Base-by-base conservation (phyloP, 1,140 invertebrate genomes). In the Drosophila pectinifera region DNA sequence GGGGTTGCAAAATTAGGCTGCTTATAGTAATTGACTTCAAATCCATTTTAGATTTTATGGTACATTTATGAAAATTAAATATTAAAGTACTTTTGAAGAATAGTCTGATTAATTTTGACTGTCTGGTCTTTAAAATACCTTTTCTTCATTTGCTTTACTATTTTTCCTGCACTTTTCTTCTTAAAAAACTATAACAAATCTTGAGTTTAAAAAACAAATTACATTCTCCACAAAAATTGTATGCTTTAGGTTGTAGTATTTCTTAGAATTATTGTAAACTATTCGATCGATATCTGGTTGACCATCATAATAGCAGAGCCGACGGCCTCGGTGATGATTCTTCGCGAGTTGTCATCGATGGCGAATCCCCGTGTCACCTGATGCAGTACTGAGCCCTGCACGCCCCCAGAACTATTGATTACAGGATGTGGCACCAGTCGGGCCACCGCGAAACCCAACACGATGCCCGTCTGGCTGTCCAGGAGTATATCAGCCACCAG, bases 291-390 rank as follows among this genome's bases (percentile, higher is more conserved):
- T 5, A 28, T 22, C 3, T 63, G 38, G 3, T 43, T 64, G 1
- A 43, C 28, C 28, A 4, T 0, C 3, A 22, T 16, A 5, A 62
- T 34, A 1, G 22, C 10, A 4, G 22, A 2, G 5, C 41, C 16
- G 3, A 43, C 13, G 11, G 26, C 42, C 7, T 67, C 31, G n/a
- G 11, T 48, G 14, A 67, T 45, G n/a, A 28, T 43, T 11, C 14
- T 16, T 13, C 43, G 20, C 2, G 13, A 14, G 11, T n/a, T 31
- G 3, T 64, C 58, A 28, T 67, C n/a, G 43, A 34, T 11, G 34
- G 43, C 43, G 20, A 49, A 64, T 22, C 64, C 64, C 5, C 59
- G 28, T 14, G 16, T 68, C 3, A 41, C 34, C 18, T 64, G 31
- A 24, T 67, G 34, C 1, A 64, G 36, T 20, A 41, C 39, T 18